phyloP scores from a whole-genome alignment of 2,113 vertebrate species.

The Procavia capensis region DNA sequence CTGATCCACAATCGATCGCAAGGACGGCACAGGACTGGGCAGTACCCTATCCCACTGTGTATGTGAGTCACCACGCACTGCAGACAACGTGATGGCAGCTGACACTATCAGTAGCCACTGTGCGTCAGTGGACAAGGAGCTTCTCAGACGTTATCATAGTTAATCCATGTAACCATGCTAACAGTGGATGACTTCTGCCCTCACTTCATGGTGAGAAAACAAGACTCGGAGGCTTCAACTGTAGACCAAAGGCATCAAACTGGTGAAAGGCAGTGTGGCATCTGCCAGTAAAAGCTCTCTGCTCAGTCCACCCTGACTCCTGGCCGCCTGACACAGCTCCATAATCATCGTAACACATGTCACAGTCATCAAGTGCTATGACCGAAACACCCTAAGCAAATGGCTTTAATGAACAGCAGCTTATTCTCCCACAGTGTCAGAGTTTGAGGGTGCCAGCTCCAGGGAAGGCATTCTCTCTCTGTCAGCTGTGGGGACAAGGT shows the following conservation, averaged over 20 bases:
- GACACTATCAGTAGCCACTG: background rate
- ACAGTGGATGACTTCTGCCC: background rate
- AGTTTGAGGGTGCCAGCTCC: no score
- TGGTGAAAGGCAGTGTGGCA: background rate
- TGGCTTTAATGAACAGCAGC: no score
- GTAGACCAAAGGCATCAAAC: background rate
- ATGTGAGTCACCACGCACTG: background rate
- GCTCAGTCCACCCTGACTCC: fast-evolving
- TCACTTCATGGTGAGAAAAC: background rate
- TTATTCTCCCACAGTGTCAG: no score
- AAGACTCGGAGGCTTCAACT: background rate
- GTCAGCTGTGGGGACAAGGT: no score
- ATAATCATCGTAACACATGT: no score
- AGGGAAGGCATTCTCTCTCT: no score
- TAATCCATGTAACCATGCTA: background rate
- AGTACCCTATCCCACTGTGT: background rate
- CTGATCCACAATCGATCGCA: background rate
- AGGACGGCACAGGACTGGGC: background rate
- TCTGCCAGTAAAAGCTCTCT: background rate
- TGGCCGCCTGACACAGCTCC: fast-evolving
- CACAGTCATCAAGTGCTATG: no score
- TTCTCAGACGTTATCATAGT: background rate
- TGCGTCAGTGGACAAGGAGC: background rate
- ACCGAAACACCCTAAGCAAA: no score
- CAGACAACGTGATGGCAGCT: no score